Percentiles rank a stretch among this genome's conserved stretches.
These are phyloP conservation scores for Platysternon megacephalum DNA, from an alignment of 2,113 vertebrate species.

Conservation along the genomic window DNA sequence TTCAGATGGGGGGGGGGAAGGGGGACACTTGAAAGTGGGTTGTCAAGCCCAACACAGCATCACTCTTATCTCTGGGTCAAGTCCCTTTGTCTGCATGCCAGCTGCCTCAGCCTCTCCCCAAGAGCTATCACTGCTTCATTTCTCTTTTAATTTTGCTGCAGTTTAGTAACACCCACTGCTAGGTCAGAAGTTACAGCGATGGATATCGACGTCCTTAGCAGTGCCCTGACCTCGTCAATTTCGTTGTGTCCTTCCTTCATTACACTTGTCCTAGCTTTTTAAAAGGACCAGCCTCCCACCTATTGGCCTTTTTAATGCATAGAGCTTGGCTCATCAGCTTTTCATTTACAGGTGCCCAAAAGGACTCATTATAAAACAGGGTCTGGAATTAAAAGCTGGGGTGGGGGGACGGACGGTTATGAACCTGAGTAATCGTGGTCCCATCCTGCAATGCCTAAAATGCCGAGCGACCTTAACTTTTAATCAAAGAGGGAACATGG, in stretches of 20 bases:
- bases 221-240: conserved; percentile 67
- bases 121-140: conserved; percentile 41
- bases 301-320: conserved; percentile 58
- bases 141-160: conserved; percentile 58
- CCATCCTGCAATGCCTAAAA: fast-evolving
- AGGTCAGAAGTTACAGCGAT: conserved; percentile 66
- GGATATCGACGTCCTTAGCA: conserved; percentile 66
- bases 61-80: neutral
- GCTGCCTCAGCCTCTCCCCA: neutral
- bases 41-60: neutral
- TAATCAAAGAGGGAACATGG: neutral
- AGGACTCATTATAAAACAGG: neutral
- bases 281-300: neutral
- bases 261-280: conserved; percentile 62
- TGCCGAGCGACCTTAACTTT: neutral
- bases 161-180: conserved; percentile 35
- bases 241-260: conserved; percentile 53
- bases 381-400: neutral
- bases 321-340: conserved; percentile 62
- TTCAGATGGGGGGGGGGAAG: neutral
- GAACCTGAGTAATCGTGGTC: neutral
- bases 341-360: neutral
- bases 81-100: conserved; percentile 45
- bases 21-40: fast-evolving
- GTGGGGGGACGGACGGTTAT: neutral